Percentiles rank a stretch among this genome's conserved stretches.
Evolutionary conservation across 1,140 invertebrate genomes (phyloP).

Genomic region (Drosophila sproati): DNA sequence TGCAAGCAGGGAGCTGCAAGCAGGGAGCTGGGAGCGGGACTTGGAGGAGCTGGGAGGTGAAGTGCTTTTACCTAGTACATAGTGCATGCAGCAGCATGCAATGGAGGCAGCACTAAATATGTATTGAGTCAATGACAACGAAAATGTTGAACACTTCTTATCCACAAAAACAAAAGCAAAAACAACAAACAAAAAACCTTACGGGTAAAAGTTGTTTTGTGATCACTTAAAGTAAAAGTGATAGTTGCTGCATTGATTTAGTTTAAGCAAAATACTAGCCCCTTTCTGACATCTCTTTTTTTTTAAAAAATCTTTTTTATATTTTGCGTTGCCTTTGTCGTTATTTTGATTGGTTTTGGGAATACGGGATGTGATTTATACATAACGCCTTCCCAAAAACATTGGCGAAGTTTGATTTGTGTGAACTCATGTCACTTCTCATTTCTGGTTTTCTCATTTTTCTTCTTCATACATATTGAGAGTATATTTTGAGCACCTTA

Average conservation of each 20-base stretch:
- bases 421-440: too few relatives aligned
- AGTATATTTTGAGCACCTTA: too few relatives aligned
- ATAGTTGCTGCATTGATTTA: conserved; percentile 25
- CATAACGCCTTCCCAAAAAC: not conserved
- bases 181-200: conserved; percentile 24
- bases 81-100: not conserved
- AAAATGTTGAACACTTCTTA: conserved; percentile 42
- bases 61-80: conserved; percentile 30
- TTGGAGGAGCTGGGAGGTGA: not conserved
- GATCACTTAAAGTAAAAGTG: conserved; percentile 43
- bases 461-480: too few relatives aligned
- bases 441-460: too few relatives aligned
- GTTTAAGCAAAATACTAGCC: conserved; percentile 11
- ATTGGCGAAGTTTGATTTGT: too few relatives aligned
- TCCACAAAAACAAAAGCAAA: conserved; percentile 3
- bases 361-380: not conserved
- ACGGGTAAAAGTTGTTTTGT: conserved; percentile 50
- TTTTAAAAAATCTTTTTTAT: not conserved
- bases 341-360: not conserved
- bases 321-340: not conserved
- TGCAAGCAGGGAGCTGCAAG: too few relatives aligned
- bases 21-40: too few relatives aligned
- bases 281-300: not conserved
- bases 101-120: conserved; percentile 33
- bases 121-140: conserved; percentile 32